Evolutionary conservation across 2,888 invertebrate species (phyloP).

Genomic region (Cataglyphis altisquamis): DNA sequence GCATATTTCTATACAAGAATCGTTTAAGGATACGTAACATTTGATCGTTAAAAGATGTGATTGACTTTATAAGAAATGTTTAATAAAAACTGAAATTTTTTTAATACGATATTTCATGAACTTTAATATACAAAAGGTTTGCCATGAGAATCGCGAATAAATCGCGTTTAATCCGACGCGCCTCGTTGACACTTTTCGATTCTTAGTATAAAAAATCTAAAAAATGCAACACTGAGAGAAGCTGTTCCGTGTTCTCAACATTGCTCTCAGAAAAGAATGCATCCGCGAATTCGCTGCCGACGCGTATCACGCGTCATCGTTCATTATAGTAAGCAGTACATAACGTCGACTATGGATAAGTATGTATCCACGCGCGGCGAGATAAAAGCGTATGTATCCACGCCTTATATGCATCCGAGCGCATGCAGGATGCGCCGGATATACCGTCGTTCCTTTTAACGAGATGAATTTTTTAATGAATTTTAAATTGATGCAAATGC

Average conservation of each 20-base stretch:
- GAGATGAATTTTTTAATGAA: constrained; percentile 7
- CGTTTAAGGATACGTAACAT: not conserved
- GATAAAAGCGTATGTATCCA: constrained; percentile 64
- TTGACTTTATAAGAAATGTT: not conserved
- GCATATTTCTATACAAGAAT: not conserved
- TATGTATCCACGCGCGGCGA: constrained; percentile 36
- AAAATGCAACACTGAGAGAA: constrained; percentile 43
- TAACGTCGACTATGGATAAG: constrained; percentile 27
- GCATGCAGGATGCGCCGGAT: not conserved
- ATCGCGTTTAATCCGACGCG: constrained; percentile 12
- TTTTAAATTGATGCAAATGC: not conserved
- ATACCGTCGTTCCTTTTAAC: constrained; percentile 14
- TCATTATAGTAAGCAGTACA: constrained; percentile 65
- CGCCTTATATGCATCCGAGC: constrained; percentile 27
- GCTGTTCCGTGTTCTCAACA: not conserved
- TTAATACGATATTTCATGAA: not conserved
- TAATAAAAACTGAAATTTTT: not conserved
- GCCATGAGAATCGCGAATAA: constrained; percentile 2
- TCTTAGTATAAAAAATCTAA: constrained; percentile 32
- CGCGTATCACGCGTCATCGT: constrained; percentile 47
- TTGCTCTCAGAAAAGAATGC: not conserved
- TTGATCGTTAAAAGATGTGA: not conserved
- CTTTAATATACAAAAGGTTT: not conserved
- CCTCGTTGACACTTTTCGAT: not conserved
- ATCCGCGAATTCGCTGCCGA: constrained; percentile 31